These are phyloP conservation scores for Zophobas morio DNA, from an alignment of 1,140 invertebrate genomes.

Conservation along the genomic window DNA sequence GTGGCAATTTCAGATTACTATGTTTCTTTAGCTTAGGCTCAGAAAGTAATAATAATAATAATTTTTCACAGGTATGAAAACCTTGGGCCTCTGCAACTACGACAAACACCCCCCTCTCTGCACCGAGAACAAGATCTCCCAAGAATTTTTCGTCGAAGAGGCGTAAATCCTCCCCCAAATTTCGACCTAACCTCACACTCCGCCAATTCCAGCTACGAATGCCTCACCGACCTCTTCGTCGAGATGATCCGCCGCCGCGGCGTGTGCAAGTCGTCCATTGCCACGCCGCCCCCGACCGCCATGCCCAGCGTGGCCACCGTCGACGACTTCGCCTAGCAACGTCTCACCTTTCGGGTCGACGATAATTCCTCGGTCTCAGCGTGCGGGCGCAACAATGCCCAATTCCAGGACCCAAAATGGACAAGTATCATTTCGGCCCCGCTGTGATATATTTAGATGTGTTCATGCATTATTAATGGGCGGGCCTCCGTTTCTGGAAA, in stretches of 20 bases:
- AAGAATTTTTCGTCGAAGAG: slow-evolving; percentile 58
- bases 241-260: slow-evolving; percentile 17
- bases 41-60: background rate
- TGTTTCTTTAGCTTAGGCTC: too few species aligned
- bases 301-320: background rate
- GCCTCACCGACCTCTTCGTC: slow-evolving; percentile 25
- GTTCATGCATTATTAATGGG: slow-evolving; percentile 38
- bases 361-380: slow-evolving; percentile 9
- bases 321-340: background rate
- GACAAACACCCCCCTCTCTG: slow-evolving; percentile 54
- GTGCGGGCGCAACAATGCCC: slow-evolving; percentile 29
- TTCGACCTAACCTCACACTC: background rate
- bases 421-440: slow-evolving; percentile 33
- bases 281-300: slow-evolving; percentile 18
- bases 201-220: background rate
- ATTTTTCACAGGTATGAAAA: slow-evolving; percentile 55
- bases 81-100: slow-evolving; percentile 58
- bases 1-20: too few species aligned
- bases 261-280: background rate
- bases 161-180: slow-evolving; percentile 45
- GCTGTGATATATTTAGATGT: slow-evolving; percentile 36
- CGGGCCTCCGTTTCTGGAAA: slow-evolving; percentile 17
- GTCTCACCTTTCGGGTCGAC: background rate
- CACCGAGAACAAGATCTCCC: slow-evolving; percentile 51
- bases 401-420: slow-evolving; percentile 24